phyloP scores from a whole-genome alignment of 2,797 vertebrate genomes.

The Clarias pachynema region DNA sequence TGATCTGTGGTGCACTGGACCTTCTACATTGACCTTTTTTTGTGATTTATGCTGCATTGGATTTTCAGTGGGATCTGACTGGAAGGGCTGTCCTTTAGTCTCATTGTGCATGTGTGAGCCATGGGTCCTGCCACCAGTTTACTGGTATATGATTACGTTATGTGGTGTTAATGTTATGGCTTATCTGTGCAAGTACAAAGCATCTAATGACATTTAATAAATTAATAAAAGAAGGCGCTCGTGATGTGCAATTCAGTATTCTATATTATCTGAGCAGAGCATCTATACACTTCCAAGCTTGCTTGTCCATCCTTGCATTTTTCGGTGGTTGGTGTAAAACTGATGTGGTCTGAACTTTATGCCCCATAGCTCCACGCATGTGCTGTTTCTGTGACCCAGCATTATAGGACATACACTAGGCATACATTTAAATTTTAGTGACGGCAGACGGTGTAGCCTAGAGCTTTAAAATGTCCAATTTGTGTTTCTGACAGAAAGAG shows the following conservation, averaged over 20 bases:
- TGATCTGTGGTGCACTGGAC: no score
- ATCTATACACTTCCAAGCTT: background rate
- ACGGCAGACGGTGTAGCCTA: background rate
- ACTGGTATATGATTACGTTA: no score
- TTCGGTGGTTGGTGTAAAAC: background rate
- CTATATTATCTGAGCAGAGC: background rate
- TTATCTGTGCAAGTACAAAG: background rate
- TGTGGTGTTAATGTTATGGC: no score
- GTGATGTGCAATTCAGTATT: background rate
- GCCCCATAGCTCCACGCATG: background rate
- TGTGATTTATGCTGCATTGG: no score
- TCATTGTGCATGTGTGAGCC: no score
- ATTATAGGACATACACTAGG: background rate
- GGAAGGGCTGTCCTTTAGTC: no score
- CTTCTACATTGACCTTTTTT: no score
- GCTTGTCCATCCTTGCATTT: background rate
- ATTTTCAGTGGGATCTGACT: no score
- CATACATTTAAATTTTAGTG: background rate
- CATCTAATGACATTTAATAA: background rate
- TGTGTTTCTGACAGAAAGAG: background rate
- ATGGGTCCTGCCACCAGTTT: no score
- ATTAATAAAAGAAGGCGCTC: background rate
- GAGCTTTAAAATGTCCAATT: background rate
- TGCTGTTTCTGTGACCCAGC: background rate
- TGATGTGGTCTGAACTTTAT: background rate